phyloP scores from a whole-genome alignment of 2,113 vertebrate species.

The Protobothrops mucrosquamatus region DNA sequence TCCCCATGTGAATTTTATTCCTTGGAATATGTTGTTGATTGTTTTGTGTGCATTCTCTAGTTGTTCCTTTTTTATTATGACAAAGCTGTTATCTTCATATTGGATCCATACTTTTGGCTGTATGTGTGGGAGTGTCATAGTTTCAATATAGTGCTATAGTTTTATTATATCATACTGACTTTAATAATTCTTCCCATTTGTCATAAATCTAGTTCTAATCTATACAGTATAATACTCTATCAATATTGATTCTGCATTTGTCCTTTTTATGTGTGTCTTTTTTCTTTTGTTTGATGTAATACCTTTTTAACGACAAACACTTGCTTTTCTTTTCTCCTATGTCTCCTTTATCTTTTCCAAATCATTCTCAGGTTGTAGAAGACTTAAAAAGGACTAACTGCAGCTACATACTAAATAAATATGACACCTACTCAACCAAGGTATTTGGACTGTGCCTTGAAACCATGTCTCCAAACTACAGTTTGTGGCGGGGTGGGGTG shows the following conservation, averaged over 20 bases:
- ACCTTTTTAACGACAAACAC: background rate
- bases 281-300: background rate
- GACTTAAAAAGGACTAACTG: slow-evolving; percentile 44
- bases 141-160: background rate
- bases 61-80: background rate
- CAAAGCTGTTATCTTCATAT: background rate
- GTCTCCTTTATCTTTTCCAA: background rate
- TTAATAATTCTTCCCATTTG: background rate
- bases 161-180: background rate
- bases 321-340: too few species aligned
- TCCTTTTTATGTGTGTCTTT: background rate
- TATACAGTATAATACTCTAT: background rate
- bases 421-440: slow-evolving; percentile 49
- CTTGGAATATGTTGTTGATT: background rate
- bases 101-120: background rate
- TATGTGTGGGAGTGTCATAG: background rate
- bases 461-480: background rate
- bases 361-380: slow-evolving; percentile 30
- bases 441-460: slow-evolving; percentile 16
- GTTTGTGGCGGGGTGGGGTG: background rate
- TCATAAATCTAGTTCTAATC: background rate
- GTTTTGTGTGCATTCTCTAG: background rate
- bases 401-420: slow-evolving; percentile 33
- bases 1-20: background rate
- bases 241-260: background rate